phyloP scores from a whole-genome alignment of 2,113 vertebrate species.

The Microcebus murinus region DNA sequence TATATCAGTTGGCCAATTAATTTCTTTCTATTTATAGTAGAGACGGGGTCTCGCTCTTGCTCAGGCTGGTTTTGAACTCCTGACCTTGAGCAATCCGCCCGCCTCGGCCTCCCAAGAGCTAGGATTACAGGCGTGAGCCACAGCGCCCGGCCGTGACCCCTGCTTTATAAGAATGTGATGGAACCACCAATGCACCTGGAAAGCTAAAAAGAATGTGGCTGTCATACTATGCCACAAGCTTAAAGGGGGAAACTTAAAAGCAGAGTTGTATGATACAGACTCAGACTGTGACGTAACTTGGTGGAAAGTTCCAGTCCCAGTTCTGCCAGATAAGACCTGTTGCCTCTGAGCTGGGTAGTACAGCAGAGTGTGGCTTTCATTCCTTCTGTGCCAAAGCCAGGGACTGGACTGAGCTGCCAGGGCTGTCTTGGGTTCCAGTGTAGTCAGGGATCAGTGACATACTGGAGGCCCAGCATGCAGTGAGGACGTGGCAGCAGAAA shows the following conservation, averaged over 20 bases:
- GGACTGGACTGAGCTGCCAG: neutral
- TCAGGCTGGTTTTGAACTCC: no score
- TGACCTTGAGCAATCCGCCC: no score
- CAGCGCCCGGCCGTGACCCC: no score
- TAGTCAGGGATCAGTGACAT: neutral
- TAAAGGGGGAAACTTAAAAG: neutral
- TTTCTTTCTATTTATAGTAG: no score
- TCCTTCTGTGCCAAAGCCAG: rapidly evolving
- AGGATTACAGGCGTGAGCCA: no score
- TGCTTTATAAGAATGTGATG: neutral
- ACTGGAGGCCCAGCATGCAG: neutral
- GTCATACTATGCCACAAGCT: neutral
- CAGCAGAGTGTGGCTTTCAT: rapidly evolving
- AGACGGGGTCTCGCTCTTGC: no score
- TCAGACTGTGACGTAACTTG: neutral
- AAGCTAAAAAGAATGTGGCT: neutral
- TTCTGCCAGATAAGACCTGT: neutral
- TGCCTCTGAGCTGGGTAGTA: neutral
- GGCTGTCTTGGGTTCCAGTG: neutral
- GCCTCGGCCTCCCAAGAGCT: no score
- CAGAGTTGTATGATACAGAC: neutral
- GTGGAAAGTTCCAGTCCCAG: neutral
- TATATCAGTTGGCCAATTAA: no score
- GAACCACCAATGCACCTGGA: neutral
- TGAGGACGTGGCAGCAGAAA: neutral